Percentiles rank a stretch among this genome's conserved stretches.
phyloP scores from a whole-genome alignment of 1,140 invertebrate genomes.

The Potamilus streckersoni region DNA sequence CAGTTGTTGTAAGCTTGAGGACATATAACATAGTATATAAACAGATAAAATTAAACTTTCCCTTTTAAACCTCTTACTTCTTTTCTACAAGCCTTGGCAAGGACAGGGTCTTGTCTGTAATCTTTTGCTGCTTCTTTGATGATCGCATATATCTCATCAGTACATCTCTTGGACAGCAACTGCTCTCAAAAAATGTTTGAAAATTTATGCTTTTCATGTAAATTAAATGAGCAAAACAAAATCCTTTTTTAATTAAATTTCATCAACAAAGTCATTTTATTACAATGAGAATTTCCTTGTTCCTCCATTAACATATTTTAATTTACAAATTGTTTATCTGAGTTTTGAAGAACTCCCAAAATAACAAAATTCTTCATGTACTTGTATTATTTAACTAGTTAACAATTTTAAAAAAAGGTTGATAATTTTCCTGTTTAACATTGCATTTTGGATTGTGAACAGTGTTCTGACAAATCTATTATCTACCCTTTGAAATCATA shows the following conservation, averaged over 20 bases:
- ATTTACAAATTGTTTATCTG: not conserved
- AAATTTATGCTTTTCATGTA: too few species aligned
- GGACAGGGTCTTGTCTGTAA: constrained; percentile 81
- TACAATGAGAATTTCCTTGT: constrained; percentile 10
- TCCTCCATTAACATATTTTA: not conserved
- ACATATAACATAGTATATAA: not conserved
- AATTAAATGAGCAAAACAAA: not conserved
- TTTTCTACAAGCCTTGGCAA: constrained; percentile 79
- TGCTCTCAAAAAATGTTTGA: constrained; percentile 20
- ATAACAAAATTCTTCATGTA: too few species aligned
- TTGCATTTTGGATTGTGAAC: too few species aligned
- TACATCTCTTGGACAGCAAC: constrained; percentile 76
- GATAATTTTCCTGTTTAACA: too few species aligned
- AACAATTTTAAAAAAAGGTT: too few species aligned
- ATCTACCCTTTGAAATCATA: too few species aligned
- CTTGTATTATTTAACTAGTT: too few species aligned
- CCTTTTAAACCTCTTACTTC: constrained; percentile 65
- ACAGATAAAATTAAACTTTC: not conserved
- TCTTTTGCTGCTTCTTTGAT: constrained; percentile 88
- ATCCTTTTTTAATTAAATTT: not conserved
- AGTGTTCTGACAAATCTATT: too few species aligned
- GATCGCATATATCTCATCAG: constrained; percentile 83
- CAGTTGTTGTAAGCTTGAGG: not conserved
- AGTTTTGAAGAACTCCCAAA: too few species aligned
- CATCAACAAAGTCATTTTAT: not conserved